Evolutionary conservation across 2,797 vertebrate genomes (phyloP), one percentile per base, ranked within the genome.

Genomic region (Myotis planiceps): DNA sequence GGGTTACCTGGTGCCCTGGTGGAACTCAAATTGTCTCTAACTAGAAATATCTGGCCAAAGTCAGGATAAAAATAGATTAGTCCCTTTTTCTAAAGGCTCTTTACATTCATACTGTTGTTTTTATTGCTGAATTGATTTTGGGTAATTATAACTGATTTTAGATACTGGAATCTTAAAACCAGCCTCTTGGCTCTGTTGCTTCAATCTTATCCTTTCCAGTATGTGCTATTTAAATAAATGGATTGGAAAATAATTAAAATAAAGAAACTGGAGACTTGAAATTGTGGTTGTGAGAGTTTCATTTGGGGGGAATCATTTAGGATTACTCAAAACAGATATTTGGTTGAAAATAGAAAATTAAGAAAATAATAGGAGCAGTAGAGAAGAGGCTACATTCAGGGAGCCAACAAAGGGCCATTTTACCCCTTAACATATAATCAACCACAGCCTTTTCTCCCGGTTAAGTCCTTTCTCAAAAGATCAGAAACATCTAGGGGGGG

Each of bases 331-430:
- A 83, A 80, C 32, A 63, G 47, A 60, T 89, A 69, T 34, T 84
- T 93, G 19, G 3, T 53, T 81, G 75, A 74, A 82, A 53, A 63
- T 63, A 91, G 55, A 89, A 93, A 95, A 75, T 68, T n/a, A 94
- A 90, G 45, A 39, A 90, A 86, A 29, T 87, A 55, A 80, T 69
- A 84, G 49, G 21, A 80, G 23, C 49, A 80, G 1, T 21, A 74
- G 34, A 88, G 39, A 47, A 90, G 34, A 79, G 49, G 5, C 29
- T 78, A 2, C 37, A 9, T 78, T 27, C 74, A 88, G 55, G 66
- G n/a, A 78, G 9, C 47, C 34, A 84, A 0, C 71, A 66, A 76
- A n/a, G 29, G 74, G 55, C 29, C 21, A n/a, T n/a, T 47, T 27
- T 42, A 51, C 29, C 42, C 23, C 27, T 65, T 89, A 72, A 37